Evolutionary conservation across 2,797 vertebrate species (phyloP).

Genomic region (Malacoctenus gilli): DNA sequence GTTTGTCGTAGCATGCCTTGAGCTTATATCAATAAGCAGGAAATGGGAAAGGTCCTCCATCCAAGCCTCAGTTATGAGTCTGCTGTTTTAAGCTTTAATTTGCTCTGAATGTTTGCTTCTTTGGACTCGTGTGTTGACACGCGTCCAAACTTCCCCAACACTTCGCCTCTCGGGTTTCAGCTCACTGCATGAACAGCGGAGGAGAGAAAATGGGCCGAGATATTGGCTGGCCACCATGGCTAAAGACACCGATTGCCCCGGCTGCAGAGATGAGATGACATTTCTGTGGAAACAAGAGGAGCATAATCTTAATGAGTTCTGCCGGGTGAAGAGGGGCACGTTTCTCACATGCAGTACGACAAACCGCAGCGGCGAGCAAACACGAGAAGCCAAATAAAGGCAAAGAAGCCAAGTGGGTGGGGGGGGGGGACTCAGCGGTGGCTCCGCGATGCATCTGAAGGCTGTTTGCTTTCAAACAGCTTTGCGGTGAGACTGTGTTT

Average conservation of each 20-base stretch:
- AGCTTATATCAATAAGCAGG: too few species aligned
- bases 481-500: slow-evolving; percentile 21
- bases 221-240: slow-evolving; percentile 74
- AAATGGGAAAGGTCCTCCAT: slow-evolving; percentile 4
- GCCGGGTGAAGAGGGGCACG: slow-evolving; percentile 80
- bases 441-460: slow-evolving; percentile 14
- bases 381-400: slow-evolving; percentile 35
- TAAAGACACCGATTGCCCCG: slow-evolving; percentile 80
- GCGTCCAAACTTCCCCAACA: slow-evolving; percentile 59
- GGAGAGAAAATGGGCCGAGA: slow-evolving; percentile 75
- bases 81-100: slow-evolving; percentile 40
- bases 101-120: slow-evolving; percentile 31
- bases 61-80: neutral
- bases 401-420: slow-evolving; percentile 12
- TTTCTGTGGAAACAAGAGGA: slow-evolving; percentile 84
- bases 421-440: slow-evolving; percentile 18
- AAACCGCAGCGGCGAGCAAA: slow-evolving; percentile 52
- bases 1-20: neutral
- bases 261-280: slow-evolving; percentile 77
- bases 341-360: slow-evolving; percentile 49
- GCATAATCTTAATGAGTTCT: slow-evolving; percentile 89
- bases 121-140: slow-evolving; percentile 39
- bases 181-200: slow-evolving; percentile 70
- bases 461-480: slow-evolving; percentile 34
- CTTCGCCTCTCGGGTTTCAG: slow-evolving; percentile 61